A percentile compares a stretch with the other conserved stretches of the same genome.
phyloP scores from a whole-genome alignment of 2,888 invertebrate species.

The Ennomos quercinarius region DNA sequence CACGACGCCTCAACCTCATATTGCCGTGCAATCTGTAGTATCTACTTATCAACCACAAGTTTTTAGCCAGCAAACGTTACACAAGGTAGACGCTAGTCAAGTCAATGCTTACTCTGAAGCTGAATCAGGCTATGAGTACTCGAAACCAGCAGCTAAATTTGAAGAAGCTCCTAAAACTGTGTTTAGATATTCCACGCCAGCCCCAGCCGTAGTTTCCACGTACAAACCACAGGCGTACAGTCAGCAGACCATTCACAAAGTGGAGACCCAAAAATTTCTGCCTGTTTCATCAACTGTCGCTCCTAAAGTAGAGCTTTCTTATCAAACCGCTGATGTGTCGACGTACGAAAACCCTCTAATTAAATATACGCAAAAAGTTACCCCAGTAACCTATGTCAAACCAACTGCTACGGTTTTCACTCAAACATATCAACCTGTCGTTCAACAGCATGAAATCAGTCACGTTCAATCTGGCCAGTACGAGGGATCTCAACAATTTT shows the following conservation, averaged over 20 bases:
- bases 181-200: conserved; percentile 58
- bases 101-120: conserved; percentile 57
- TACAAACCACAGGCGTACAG: conserved; percentile 68
- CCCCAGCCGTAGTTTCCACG: conserved; percentile 58
- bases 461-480: conserved; percentile 62
- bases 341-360: conserved; percentile 70
- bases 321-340: conserved; percentile 52
- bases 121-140: conserved; percentile 61
- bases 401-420: conserved; percentile 66
- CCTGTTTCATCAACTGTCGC: conserved; percentile 60
- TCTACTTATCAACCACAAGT: conserved; percentile 64
- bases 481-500: conserved; percentile 53
- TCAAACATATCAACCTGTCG: conserved; percentile 63
- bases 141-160: conserved; percentile 56
- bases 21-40: conserved; percentile 48
- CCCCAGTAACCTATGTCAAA: conserved; percentile 61
- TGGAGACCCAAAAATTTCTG: conserved; percentile 56
- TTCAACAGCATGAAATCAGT: conserved; percentile 63
- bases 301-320: conserved; percentile 56
- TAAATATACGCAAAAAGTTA: conserved; percentile 60
- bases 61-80: conserved; percentile 65
- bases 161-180: conserved; percentile 62
- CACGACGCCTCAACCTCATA: conserved; percentile 53
- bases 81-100: conserved; percentile 62
- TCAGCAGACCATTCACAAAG: conserved; percentile 70